Conservation (phyloP, 2,797 vertebrate genomes). For the Rhinophrynus dorsalis region DNA sequence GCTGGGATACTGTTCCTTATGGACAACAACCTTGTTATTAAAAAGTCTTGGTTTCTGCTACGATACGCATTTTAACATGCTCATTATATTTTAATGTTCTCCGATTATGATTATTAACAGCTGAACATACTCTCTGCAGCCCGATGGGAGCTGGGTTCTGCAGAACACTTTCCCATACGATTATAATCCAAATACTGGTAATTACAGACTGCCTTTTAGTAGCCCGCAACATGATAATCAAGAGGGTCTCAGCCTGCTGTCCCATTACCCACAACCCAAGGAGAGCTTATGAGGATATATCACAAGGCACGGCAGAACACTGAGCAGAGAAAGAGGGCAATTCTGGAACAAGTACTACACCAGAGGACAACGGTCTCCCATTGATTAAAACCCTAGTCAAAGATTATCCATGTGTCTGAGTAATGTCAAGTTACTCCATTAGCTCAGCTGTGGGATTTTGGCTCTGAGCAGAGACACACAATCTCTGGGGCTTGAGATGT, state of each 20-base stretch:
- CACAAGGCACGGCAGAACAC: background rate
- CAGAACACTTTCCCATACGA: background rate
- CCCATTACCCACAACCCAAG: background rate
- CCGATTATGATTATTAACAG: slow-evolving; percentile 40
- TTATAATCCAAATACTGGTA: background rate
- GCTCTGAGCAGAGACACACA: no score
- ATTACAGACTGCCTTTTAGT: slow-evolving; percentile 4
- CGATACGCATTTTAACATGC: slow-evolving; percentile 37
- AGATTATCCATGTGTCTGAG: no score
- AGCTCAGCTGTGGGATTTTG: no score
- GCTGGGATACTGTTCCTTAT: slow-evolving; percentile 9
- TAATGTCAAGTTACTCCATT: no score
- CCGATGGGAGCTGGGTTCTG: slow-evolving; percentile 7
- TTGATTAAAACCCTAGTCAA: no score
- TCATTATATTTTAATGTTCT: slow-evolving; percentile 40
- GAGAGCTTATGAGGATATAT: background rate
- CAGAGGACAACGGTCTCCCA: no score
- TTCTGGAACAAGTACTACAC: no score
- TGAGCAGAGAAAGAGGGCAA: no score
- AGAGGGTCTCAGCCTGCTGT: background rate
- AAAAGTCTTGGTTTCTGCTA: slow-evolving; percentile 22
- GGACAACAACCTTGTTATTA: slow-evolving; percentile 33
- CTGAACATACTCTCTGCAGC: slow-evolving; percentile 15
- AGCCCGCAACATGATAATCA: background rate
- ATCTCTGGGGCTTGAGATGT: no score